Percentiles rank a stretch among this genome's conserved stretches.
These are phyloP conservation scores for Avahi laniger DNA, from an alignment of 2,797 vertebrate genomes.

Conservation along the genomic window DNA sequence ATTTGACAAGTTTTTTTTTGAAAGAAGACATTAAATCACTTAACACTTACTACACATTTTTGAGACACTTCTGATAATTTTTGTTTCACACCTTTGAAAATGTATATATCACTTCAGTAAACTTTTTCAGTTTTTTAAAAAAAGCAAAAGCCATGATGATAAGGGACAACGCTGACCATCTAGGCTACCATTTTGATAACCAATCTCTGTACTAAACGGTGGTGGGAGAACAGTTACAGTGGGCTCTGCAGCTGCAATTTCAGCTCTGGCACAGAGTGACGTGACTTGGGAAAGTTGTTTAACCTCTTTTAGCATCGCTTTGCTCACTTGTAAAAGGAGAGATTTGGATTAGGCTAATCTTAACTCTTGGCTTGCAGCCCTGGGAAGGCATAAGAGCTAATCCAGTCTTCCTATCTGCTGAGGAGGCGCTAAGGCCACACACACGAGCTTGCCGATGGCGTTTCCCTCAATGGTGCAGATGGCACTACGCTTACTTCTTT, in stretches of 20 bases:
- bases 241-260: background rate
- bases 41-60: conserved; percentile 21
- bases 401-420: background rate
- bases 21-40: background rate
- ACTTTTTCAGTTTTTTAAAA: background rate
- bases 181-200: background rate
- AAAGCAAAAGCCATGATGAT: background rate
- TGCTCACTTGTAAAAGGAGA: background rate
- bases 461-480: background rate
- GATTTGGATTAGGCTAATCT: background rate
- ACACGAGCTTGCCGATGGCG: background rate
- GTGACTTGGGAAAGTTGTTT: background rate
- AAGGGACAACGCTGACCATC: background rate
- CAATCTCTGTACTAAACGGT: background rate
- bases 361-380: background rate
- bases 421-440: background rate
- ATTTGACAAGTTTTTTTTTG: background rate
- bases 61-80: background rate
- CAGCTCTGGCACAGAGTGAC: background rate
- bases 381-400: background rate
- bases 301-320: background rate
- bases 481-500: background rate
- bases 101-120: background rate
- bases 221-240: background rate
- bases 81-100: background rate